Percentiles rank a stretch among this genome's conserved stretches.
Evolutionary conservation across 2,797 vertebrate genomes (phyloP).

Genomic region (Channallabes apus): DNA sequence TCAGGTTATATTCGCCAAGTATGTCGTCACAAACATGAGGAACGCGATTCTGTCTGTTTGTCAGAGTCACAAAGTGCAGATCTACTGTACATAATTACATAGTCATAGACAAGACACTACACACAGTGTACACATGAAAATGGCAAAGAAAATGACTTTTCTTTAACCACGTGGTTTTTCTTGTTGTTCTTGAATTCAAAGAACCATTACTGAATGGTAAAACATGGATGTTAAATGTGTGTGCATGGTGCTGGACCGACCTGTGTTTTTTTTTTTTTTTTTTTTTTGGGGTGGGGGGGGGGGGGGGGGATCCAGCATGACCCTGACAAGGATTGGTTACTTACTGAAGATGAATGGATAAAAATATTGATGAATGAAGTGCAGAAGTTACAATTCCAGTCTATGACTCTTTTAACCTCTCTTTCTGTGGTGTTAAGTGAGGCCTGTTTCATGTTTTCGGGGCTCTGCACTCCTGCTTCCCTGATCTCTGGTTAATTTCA

Average conservation of each 20-base stretch:
- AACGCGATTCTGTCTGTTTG: too few species aligned
- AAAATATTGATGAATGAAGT: not conserved
- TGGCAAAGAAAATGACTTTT: not conserved
- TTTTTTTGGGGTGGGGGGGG: not conserved
- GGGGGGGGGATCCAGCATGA: not conserved
- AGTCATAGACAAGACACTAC: too few species aligned
- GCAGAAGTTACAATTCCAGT: not conserved
- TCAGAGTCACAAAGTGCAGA: too few species aligned
- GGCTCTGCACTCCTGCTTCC: constrained; percentile 59
- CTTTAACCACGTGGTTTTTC: not conserved
- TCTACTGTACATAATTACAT: too few species aligned
- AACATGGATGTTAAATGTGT: not conserved
- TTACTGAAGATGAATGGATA: not conserved
- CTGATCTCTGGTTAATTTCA: constrained; percentile 74
- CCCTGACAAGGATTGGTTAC: not conserved
- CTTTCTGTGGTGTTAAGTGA: constrained; percentile 37
- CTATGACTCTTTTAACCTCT: constrained; percentile 37
- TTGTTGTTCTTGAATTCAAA: not conserved
- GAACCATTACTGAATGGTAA: not conserved
- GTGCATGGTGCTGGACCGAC: not conserved
- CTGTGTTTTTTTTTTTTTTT: not conserved
- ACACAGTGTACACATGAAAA: not conserved
- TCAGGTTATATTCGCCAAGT: too few species aligned
- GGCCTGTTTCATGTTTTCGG: constrained; percentile 52
- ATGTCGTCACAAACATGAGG: too few species aligned